Evolutionary conservation across 2,888 invertebrate genomes (phyloP).

Genomic region (Diogma glabrata): DNA sequence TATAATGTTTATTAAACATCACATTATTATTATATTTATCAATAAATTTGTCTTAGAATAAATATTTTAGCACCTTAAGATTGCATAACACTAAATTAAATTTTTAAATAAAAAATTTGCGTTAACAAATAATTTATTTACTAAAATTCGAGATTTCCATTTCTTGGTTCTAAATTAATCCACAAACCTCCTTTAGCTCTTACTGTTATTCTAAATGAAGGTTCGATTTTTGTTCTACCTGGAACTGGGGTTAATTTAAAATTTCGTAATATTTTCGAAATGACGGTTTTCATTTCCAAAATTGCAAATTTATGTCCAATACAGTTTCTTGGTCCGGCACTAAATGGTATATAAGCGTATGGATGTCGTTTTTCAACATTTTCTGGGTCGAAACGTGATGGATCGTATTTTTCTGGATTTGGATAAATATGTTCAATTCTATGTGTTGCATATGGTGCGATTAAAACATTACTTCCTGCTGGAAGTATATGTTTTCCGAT

Average conservation of each 20-base stretch:
- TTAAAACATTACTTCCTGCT: conserved; percentile 41
- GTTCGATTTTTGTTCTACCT: conserved; percentile 38
- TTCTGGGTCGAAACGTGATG: conserved; percentile 43
- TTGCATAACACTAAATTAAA: too few relatives aligned
- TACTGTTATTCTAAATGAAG: conserved; percentile 43
- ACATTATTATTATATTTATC: too few relatives aligned
- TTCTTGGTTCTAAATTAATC: conserved; percentile 39
- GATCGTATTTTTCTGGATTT: conserved; percentile 44
- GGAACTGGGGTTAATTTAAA: conserved; percentile 39
- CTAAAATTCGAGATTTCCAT: too few relatives aligned
- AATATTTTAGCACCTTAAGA: too few relatives aligned
- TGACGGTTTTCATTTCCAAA: conserved; percentile 46
- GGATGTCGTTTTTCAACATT: conserved; percentile 41
- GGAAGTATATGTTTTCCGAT: conserved; percentile 40
- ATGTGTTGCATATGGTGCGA: conserved; percentile 45
- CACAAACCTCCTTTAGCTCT: conserved; percentile 46
- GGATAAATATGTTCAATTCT: conserved; percentile 43
- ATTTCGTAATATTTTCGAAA: conserved; percentile 40
- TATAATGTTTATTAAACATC: too few relatives aligned
- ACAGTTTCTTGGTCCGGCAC: conserved; percentile 45
- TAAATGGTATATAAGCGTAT: conserved; percentile 46
- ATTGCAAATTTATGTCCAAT: conserved; percentile 47
- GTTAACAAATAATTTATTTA: too few relatives aligned
- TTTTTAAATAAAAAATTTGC: too few relatives aligned
- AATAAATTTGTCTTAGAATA: too few relatives aligned